phyloP scores from a whole-genome alignment of 2,113 vertebrate species.

The Tonatia bakeri region DNA sequence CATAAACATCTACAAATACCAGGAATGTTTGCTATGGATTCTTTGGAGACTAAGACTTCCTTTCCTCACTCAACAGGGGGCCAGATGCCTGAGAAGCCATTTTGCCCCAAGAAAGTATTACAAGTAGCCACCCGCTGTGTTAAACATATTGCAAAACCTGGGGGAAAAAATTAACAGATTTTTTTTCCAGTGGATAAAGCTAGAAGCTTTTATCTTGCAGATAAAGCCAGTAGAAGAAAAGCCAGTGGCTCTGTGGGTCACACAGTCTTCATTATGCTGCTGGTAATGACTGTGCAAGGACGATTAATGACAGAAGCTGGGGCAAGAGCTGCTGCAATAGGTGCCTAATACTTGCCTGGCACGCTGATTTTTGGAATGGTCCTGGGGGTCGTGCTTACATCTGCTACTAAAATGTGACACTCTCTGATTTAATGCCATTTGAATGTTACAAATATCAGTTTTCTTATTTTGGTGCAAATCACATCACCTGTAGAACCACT shows the following conservation, averaged over 20 bases:
- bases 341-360: accelerated
- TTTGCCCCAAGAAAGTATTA: not conserved
- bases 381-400: not conserved
- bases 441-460: not conserved
- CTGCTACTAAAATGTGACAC: not conserved
- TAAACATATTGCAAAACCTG: conserved; percentile 20
- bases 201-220: not conserved
- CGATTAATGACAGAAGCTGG: not conserved
- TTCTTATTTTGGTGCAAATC: not conserved
- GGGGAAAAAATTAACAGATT: not conserved
- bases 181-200: not conserved
- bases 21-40: not conserved
- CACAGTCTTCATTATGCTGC: not conserved
- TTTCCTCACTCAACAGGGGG: not conserved
- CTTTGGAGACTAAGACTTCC: not conserved
- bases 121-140: not conserved
- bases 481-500: not conserved
- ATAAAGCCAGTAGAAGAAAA: not conserved
- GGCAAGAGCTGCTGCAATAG: not conserved
- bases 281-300: not conserved
- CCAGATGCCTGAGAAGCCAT: not conserved
- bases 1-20: not conserved
- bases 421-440: not conserved
- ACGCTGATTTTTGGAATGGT: not conserved
- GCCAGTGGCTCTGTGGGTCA: not conserved